Evolutionary conservation across 2,113 vertebrate species (phyloP).

Genomic region (Corynorhinus townsendii): DNA sequence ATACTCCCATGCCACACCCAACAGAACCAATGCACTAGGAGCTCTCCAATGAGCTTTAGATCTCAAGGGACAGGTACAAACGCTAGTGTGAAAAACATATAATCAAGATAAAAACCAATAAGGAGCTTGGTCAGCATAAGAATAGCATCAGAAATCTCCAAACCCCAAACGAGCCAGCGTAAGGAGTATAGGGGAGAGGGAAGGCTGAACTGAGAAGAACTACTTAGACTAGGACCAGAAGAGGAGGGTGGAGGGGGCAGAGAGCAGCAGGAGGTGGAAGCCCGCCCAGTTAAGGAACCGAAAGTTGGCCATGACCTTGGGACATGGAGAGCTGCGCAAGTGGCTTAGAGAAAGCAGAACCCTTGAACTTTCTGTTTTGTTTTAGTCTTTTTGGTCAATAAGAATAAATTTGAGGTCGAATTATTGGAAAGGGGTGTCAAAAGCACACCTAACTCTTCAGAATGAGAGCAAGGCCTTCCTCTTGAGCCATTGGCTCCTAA

Average conservation of each 20-base stretch:
- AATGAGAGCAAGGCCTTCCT: background rate
- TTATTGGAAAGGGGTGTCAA: background rate
- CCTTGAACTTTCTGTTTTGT: background rate
- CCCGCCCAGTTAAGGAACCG: background rate
- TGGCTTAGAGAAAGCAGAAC: background rate
- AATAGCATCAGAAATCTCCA: background rate
- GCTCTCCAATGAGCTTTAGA: background rate
- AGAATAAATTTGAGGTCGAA: background rate
- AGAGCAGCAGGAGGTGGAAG: background rate
- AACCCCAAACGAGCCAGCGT: background rate
- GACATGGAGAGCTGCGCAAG: background rate
- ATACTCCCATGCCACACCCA: too few species aligned
- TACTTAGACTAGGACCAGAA: too few species aligned
- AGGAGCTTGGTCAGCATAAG: background rate
- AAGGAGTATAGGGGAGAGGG: background rate
- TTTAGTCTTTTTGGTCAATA: background rate
- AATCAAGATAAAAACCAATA: background rate
- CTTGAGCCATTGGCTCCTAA: background rate
- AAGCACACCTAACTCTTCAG: background rate
- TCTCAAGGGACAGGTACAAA: background rate
- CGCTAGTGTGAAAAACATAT: background rate
- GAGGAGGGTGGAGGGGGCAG: too few species aligned
- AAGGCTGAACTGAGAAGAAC: background rate
- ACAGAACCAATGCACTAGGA: background rate
- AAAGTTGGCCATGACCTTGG: background rate